phyloP scores from a whole-genome alignment of 1,140 invertebrate genomes.

The Rhopalosiphum padi region DNA sequence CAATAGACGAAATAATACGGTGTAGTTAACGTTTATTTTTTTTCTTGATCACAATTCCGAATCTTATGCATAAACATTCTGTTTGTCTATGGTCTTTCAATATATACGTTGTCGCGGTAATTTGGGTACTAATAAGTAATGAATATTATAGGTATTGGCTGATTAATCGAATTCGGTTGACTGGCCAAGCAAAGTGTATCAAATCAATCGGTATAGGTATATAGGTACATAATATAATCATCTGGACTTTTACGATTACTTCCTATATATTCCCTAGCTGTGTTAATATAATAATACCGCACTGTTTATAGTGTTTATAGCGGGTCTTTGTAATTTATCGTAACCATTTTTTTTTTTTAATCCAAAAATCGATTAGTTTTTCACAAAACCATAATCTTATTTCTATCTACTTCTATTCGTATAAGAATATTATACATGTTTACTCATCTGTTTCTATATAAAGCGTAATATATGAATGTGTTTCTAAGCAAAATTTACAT shows the following conservation, averaged over 20 bases:
- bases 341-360: neutral
- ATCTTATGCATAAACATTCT: neutral
- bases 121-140: neutral
- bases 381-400: neutral
- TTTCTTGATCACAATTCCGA: neutral
- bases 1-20: neutral
- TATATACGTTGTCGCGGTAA: neutral
- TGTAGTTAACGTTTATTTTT: neutral
- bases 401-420: neutral
- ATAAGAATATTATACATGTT: neutral
- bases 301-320: neutral
- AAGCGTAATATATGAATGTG: neutral
- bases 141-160: neutral
- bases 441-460: neutral
- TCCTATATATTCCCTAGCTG: neutral
- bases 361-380: conserved; percentile 3
- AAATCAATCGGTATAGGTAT: neutral
- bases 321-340: neutral
- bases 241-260: neutral
- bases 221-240: neutral
- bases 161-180: conserved; percentile 24
- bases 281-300: neutral
- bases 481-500: neutral
- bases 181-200: neutral
- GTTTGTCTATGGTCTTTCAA: neutral